Percentiles rank a stretch among this genome's conserved stretches.
Evolutionary conservation across 2,888 invertebrate species (phyloP).

Genomic region (Ptychoptera albimana): DNA sequence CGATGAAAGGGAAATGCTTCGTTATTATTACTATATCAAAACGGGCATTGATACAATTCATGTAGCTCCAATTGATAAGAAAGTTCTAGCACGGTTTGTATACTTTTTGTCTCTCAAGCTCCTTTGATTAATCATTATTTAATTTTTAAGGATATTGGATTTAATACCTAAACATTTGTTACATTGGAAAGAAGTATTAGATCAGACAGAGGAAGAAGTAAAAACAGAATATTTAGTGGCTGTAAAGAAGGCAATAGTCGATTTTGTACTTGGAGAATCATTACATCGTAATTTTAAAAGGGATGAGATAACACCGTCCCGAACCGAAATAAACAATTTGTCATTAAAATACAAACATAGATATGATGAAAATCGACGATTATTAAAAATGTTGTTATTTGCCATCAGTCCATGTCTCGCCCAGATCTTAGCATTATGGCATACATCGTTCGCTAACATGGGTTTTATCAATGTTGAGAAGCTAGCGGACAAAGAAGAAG

Average conservation of each 20-base stretch:
- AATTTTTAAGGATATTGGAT: conserved; percentile 38
- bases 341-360: conserved; percentile 12
- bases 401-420: conserved; percentile 68
- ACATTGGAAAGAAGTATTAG: conserved; percentile 42
- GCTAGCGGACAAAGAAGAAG: conserved; percentile 15
- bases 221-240: conserved; percentile 73
- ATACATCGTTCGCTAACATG: conserved; percentile 47
- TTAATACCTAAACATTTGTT: conserved; percentile 46
- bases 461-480: conserved; percentile 27
- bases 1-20: conserved; percentile 50
- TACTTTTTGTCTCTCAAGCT: no score
- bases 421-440: conserved; percentile 67
- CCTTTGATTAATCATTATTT: background rate
- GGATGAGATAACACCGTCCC: conserved; percentile 35
- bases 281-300: conserved; percentile 19
- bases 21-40: conserved; percentile 81
- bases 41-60: conserved; percentile 83
- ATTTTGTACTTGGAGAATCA: conserved; percentile 76
- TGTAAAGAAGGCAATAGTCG: conserved; percentile 82
- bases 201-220: conserved; percentile 55
- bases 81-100: conserved; percentile 44
- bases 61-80: conserved; percentile 66
- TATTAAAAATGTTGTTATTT: conserved; percentile 45
- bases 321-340: conserved; percentile 40
- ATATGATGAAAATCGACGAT: conserved; percentile 32